Evolutionary conservation across 2,113 vertebrate species (phyloP).

Genomic region (Embiotoca jacksoni): DNA sequence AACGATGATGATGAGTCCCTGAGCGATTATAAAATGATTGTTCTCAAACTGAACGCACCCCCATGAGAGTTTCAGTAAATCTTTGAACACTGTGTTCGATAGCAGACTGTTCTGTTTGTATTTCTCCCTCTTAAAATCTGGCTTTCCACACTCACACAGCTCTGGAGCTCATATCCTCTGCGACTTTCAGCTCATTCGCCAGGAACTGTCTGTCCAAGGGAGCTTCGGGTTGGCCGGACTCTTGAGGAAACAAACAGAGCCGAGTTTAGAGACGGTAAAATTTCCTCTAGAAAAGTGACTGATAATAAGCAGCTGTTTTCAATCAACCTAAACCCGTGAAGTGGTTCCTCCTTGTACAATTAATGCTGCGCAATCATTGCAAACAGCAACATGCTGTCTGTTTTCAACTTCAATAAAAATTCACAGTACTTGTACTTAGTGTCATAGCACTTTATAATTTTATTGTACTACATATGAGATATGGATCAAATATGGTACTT

Average conservation of each 20-base stretch:
- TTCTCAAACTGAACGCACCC: background rate
- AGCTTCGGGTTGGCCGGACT: slow-evolving; percentile 91
- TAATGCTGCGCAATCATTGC: too few relatives aligned
- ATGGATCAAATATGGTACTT: too few relatives aligned
- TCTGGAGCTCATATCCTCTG: slow-evolving; percentile 88
- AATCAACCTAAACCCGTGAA: too few relatives aligned
- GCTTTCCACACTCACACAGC: slow-evolving; percentile 87
- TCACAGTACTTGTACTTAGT: too few relatives aligned
- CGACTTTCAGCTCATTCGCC: slow-evolving; percentile 89
- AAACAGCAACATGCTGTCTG: too few relatives aligned
- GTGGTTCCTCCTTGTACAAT: too few relatives aligned
- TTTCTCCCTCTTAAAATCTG: background rate
- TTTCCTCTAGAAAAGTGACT: slow-evolving; percentile 4
- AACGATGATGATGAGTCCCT: background rate
- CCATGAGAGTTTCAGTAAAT: slow-evolving; percentile 1
- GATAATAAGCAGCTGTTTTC: too few relatives aligned
- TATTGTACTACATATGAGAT: too few relatives aligned
- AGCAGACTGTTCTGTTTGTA: background rate
- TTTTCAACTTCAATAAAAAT: too few relatives aligned
- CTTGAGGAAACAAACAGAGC: slow-evolving; percentile 80
- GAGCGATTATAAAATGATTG: background rate
- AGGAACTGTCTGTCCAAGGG: slow-evolving; percentile 94
- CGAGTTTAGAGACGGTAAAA: slow-evolving; percentile 10
- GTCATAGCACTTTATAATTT: too few relatives aligned
- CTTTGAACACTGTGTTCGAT: background rate